phyloP scores from a whole-genome alignment of 2,888 invertebrate species.

The Pilophorus perplexus region DNA sequence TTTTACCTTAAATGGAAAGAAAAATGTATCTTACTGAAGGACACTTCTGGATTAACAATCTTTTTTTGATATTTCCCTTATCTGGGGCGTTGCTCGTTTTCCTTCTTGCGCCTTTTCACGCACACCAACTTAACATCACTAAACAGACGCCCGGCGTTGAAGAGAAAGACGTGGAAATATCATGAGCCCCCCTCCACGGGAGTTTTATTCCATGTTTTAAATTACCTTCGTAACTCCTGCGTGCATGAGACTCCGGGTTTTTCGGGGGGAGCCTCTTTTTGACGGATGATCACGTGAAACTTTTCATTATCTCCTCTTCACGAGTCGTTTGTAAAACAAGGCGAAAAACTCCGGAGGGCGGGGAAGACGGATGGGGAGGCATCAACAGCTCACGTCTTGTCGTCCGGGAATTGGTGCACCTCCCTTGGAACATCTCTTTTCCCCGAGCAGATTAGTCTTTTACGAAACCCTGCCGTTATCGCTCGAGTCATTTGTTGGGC shows the following conservation, averaged over 20 bases:
- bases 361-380: conserved; percentile 30
- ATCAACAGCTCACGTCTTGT: conserved; percentile 24
- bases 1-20: no score
- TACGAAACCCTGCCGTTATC: not conserved
- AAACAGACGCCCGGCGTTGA: no score
- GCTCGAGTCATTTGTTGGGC: no score
- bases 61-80: no score
- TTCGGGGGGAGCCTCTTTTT: conserved; percentile 2
- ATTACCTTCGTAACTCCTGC: conserved; percentile 26
- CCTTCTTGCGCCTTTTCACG: no score
- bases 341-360: not conserved
- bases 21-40: no score
- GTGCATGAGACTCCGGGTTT: not conserved
- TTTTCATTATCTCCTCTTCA: conserved; percentile 38
- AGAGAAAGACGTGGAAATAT: no score
- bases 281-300: conserved; percentile 37
- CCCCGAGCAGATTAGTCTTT: conserved; percentile 3
- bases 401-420: not conserved
- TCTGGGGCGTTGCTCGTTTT: no score
- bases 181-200: no score
- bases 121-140: no score
- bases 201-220: conserved; percentile 31
- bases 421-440: conserved; percentile 19
- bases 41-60: no score
- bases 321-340: conserved; percentile 37